Evolutionary conservation across 2,113 vertebrate genomes (phyloP), one percentile per base, ranked within the genome.

Genomic region (Sigmodon hispidus): DNA sequence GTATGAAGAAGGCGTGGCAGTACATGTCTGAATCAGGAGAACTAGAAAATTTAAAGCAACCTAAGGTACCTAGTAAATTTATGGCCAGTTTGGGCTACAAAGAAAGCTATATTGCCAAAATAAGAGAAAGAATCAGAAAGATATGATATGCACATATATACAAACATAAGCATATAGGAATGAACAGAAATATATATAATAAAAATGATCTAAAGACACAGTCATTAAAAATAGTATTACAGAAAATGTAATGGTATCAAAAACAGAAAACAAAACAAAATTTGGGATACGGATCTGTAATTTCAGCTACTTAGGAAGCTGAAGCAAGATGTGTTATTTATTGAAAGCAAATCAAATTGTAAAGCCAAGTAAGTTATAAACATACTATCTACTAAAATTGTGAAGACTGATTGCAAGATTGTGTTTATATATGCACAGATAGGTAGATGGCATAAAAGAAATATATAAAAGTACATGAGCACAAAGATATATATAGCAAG

Each of bases 351-450:
- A 65, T 36, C 29, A 85, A 67, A 36, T 50, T 50, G 69, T 16
- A 21, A 31, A 34, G 61, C 17, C 26, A 73, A 73, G 7, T 31
- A 65, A 52, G 5, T 77, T 87, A 40, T 43, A 73, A 79, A 67
- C 3, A 76, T 4, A 86, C 34, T 65, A 9, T 59, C 16, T 45
- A 10, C 10, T 79, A 80, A 87, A 90, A 67, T 36, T 11, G 22
- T 5, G 3, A 8, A 1, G 4, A 21, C 6, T 31, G 11, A 21
- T 9, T 31, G 11, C 80, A 21, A 59, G 26, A 43, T 16, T 22
- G 2, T n/a, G 9, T 34, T 8, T 4, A 9, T 5, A 12, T 36
- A 11, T 63, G 5, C 15, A 26, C 9, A 3, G 29, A 21, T 36
- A 59, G 13, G 7, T 43, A 73, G 36, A 2, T 70, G 81, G 34